Evolutionary conservation across 1,140 invertebrate species (phyloP), one percentile per base, ranked within the genome.

Genomic region (Heliconius himera): DNA sequence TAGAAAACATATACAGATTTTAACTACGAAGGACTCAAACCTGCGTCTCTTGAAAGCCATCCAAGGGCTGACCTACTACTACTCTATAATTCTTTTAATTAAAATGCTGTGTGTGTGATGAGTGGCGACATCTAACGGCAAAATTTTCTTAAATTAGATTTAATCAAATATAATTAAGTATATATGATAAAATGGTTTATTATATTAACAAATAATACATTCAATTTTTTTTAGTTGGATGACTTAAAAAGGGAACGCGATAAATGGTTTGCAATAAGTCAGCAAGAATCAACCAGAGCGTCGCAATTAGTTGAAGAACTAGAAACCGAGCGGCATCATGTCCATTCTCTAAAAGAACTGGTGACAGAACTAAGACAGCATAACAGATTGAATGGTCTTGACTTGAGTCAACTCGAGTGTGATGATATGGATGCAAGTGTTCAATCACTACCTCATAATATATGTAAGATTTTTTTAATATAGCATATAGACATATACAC

Each of bases 391-490:
- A 93, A 93, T 33, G 73, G 87, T 8, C 54, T 93, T 1, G 88
- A 93, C 77, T 73, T 86, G 6, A 93, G 91, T 77, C 81, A 84
- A 70, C 70, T 91, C 13, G 93, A 94, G 76, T 93, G 92, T 82
- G 93, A 94, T 80, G 90, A 93, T 71, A 83, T 89, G 51, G 89
- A 94, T 82, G 75, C 87, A 1, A 94, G 93, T 79, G 79, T 90
- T 36, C 88, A 89, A 8, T 91, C 89, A 1, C 66, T 91, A 29
- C 84, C 77, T 26, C 86, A 91, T 75, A 93, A 93, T 84, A 73
- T 83, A 51, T 93, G 93, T 94, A 85, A 91, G 91, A 82, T 26
- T 22, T 74, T 74, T 60, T 26, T 60, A 46, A 46, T 46, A 46
- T 46, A 0, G 41, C 41, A 46, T 46, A 46, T 46, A 3, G 41